A percentile compares a stretch with the other conserved stretches of the same genome.
phyloP scores from a whole-genome alignment of 1,140 invertebrate species.

The Drosophila bipectinata region DNA sequence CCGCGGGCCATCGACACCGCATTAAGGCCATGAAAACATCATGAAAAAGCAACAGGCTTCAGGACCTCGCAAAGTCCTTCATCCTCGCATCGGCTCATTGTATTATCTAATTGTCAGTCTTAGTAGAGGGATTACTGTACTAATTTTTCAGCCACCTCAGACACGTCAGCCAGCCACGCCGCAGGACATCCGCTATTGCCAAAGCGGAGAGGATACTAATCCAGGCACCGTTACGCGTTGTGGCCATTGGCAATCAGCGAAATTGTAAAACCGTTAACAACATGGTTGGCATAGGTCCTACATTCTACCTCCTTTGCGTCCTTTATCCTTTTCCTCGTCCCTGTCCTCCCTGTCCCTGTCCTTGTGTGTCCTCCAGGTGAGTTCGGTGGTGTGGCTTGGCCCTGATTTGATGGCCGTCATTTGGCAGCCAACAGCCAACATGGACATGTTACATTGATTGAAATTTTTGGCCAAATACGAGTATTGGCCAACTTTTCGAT shows the following conservation, averaged over 20 bases:
- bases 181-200: background rate
- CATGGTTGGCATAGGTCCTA: slow-evolving; percentile 21
- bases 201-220: slow-evolving; percentile 19
- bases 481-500: background rate
- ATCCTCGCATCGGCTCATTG: slow-evolving; percentile 9
- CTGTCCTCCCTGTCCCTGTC: too few species aligned
- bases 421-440: background rate
- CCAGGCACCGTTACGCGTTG: slow-evolving; percentile 20
- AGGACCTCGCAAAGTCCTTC: too few species aligned
- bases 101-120: slow-evolving; percentile 81
- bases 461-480: background rate
- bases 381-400: background rate
- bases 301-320: background rate
- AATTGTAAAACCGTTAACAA: slow-evolving; percentile 77
- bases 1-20: slow-evolving; percentile 45
- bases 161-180: background rate
- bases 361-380: background rate
- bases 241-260: slow-evolving; percentile 68
- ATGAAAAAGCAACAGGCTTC: slow-evolving; percentile 33
- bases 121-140: slow-evolving; percentile 75
- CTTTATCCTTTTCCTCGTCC: background rate
- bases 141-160: slow-evolving; percentile 49
- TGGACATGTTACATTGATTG: slow-evolving; percentile 3
- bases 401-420: background rate
- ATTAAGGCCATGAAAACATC: slow-evolving; percentile 21